phyloP scores from a whole-genome alignment of 2,888 invertebrate genomes.

The Phasia obesa region DNA sequence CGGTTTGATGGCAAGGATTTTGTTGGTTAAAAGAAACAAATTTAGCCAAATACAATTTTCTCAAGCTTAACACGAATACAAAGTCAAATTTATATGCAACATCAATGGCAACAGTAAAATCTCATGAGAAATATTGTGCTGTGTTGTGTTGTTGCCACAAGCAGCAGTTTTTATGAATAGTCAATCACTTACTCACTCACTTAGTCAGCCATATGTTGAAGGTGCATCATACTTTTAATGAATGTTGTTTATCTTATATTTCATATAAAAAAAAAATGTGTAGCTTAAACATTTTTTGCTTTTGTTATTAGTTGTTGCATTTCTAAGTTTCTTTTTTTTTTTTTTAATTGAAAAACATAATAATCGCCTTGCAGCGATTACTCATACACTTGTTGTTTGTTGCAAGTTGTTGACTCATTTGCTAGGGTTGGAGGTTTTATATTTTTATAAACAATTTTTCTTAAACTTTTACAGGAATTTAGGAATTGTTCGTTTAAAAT shows the following conservation, averaged over 20 bases:
- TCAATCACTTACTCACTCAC: conserved; percentile 6
- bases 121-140: background rate
- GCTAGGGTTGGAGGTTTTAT: conserved; percentile 4
- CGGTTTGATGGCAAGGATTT: conserved; percentile 73
- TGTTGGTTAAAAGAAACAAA: conserved; percentile 32
- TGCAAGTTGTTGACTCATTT: conserved; percentile 33
- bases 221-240: conserved; percentile 16
- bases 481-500: too few species aligned
- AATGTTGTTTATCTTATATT: conserved; percentile 33
- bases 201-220: background rate
- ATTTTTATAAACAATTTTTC: conserved; percentile 11
- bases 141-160: conserved; percentile 21
- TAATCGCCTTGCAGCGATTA: conserved; percentile 44
- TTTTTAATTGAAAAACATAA: conserved; percentile 32
- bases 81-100: conserved; percentile 25
- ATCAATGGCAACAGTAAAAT: conserved; percentile 4
- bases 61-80: conserved; percentile 44
- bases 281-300: conserved; percentile 18
- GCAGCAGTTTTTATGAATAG: conserved; percentile 7
- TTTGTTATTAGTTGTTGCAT: conserved; percentile 41
- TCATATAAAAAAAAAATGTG: conserved; percentile 39
- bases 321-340: conserved; percentile 34
- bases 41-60: conserved; percentile 52
- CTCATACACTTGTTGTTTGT: conserved; percentile 36
- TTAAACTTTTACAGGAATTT: background rate